Percentiles rank a stretch among this genome's conserved stretches.
phyloP scores from a whole-genome alignment of 2,797 vertebrate genomes.

The Acridotheres tristis region DNA sequence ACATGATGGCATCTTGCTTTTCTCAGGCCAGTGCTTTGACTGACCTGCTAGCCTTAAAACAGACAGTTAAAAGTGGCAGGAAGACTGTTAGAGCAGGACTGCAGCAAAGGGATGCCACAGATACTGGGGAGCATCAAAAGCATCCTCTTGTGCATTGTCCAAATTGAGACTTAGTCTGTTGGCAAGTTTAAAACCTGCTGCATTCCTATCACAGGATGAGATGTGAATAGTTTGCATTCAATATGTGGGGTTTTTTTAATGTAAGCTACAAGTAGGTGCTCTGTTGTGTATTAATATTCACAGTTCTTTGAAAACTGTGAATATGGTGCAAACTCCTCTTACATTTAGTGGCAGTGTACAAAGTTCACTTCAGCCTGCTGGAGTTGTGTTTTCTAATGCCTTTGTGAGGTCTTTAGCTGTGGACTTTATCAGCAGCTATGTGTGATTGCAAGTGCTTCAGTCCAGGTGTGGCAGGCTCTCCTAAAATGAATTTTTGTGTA shows the following conservation, averaged over 20 bases:
- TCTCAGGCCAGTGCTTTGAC: not conserved
- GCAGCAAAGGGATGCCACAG: not conserved
- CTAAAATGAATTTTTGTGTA: not conserved
- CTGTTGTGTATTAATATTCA: not conserved
- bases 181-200: not conserved
- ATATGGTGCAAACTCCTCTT: not conserved
- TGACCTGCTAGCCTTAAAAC: not conserved
- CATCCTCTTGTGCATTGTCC: not conserved
- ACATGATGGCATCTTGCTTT: not conserved
- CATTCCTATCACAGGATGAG: not conserved
- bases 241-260: accelerated
- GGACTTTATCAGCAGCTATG: not conserved
- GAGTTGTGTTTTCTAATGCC: not conserved
- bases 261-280: not conserved
- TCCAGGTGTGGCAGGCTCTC: not conserved
- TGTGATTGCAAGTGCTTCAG: not conserved
- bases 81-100: not conserved
- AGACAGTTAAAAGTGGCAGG: not conserved
- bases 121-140: not conserved
- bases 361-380: not conserved
- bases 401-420: not conserved
- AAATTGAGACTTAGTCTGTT: not conserved
- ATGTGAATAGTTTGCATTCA: not conserved
- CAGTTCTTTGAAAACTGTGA: not conserved
- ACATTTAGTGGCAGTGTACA: not conserved